Base-by-base conservation (phyloP, 2,113 vertebrate species). In the Pungitius pungitius region DNA sequence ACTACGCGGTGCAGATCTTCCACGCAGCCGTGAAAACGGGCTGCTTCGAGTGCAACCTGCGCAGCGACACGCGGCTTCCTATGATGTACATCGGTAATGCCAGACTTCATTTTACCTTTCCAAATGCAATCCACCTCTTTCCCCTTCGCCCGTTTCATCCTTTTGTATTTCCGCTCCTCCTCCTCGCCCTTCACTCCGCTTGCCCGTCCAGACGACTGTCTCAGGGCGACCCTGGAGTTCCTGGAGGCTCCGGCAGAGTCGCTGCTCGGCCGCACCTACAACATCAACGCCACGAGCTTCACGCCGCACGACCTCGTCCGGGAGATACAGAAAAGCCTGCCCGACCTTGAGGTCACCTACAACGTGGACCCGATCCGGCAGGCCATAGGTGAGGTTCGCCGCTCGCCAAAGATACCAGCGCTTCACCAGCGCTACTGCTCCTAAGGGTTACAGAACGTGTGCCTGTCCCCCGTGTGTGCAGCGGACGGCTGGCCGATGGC, bases 1-100 rank as follows among this genome's bases (percentile, higher is more conserved):
- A 98, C 81, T 98, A 98, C 0, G 97, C 96, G 0, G 94, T 97
- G 55, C 94, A 96, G 85, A 96, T 97, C 77, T 98, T 97, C 87
- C 96, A 96, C 0, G 93, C 95, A 18, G 96, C 95, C 1, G 80
- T 94, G 0, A 96, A 96, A 64, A 92, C 77, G 0, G 92, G 95
- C 35, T 93, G 91, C 18, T 98, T 96, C 26, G 92, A 96, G 40
- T 97, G 97, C 75, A 94, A 95, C 89, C 84, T 98, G 59, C 95
- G 47, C 49, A 11, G 78, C 0, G 89, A 93, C 89, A 96, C 95
- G 0, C 90, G 90, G 4, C 93, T 98, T 15, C 96, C 96, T 0
- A 97, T 97, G 96, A 98, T 98, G 96, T 96, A 96, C 66, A 94
- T 97, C 1, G 75, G 80, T 85, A 73, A 66, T 8, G 27, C 0